Base-by-base conservation (phyloP, 2,888 invertebrate species). In the Polyommatus icarus region DNA sequence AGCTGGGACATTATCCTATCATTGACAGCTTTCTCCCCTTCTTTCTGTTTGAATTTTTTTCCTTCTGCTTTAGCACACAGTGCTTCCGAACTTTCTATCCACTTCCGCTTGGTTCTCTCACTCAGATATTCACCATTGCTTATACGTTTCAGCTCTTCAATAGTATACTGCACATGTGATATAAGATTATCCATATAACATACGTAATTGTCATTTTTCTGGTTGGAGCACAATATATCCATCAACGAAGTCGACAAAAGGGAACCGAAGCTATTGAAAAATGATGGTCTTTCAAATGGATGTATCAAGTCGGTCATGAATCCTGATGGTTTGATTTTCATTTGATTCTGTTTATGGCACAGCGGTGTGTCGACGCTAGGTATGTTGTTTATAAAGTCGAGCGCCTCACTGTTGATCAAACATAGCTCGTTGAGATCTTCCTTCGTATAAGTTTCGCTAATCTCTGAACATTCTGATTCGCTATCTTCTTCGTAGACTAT, bases 101-200 rank as follows among this genome's bases (percentile, higher is more conserved):
- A 94, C 81, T 90, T 93, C 79, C 91, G 87, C 82, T 89, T 93
- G n/a, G 87, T 91, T 83, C 83, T 89, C 1, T 91, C 92, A 3
- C 92, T 92, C 78, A 94, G 85, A 80, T 90, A 94, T 80, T 94
- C 94, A 1, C 94, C 94, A 78, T 94, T 92, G 80, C 93, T 93
- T 32, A 94, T 93, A 20, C 92, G 88, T 82, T 91, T 93, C n/a
- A 94, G 83, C 80, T 94, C 93, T 3, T 93, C 92, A 78, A 94
- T 92, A 1, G 92, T 92, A 77, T 90, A 86, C 78, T 88, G 88
- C 0, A 92, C 92, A 79, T 93, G 90, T 82, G 83, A 84, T 59
- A 94, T 93, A 7, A 93, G 86, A 78, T 89, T 92, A 15, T 94
- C 93, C 91, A 94, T 91, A 80, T 93, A 90, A 82, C 92, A 91